Evolutionary conservation across 2,888 invertebrate genomes (phyloP), one percentile per base, ranked within the genome.

Genomic region (Heliothis peltigera): DNA sequence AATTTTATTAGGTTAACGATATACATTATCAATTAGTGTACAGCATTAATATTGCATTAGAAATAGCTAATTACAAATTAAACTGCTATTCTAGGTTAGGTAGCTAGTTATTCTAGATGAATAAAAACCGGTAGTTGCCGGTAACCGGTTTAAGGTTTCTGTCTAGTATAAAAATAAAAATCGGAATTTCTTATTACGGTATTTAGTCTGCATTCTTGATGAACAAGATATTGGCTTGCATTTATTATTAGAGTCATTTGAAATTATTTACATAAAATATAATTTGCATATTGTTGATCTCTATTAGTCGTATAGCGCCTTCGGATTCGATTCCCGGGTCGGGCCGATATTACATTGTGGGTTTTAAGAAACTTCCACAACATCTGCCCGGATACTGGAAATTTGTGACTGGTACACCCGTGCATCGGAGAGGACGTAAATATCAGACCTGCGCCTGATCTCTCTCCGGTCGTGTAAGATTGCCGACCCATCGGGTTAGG

Each of bases 111-210:
- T 22, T 48, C 63, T 69, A 57, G 39, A 60, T 60, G 0, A 0
- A 4, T 28, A 19, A 22, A 22, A 57, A 72, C 72, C 55, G 58
- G 58, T 64, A 17, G 64, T 63, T 39, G 1, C 2, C 12, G 47
- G 53, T 53, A 48, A 60, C 77, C 52, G 42, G 79, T 63, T 48
- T 57, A 28, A 17, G 25, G 22, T 60, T 28, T 57, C 43, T 51
- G 35, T 62, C 39, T 44, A 25, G 22, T 25, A n/a, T 10, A 22
- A 19, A 39, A 12, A 54, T 42, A 44, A 43, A 54, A 70, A 70
- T 70, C 17, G 8, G 42, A 56, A 64, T 56, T 49, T 52, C 12
- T 53, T 43, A 35, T 22, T 53, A 53, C 64, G 54, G 58, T 72
- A 22, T 57, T 46, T 54, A 28, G 28, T 10, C 8, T 44, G 48